Base-by-base conservation (phyloP, 2,113 vertebrate genomes). In the Morone saxatilis region DNA sequence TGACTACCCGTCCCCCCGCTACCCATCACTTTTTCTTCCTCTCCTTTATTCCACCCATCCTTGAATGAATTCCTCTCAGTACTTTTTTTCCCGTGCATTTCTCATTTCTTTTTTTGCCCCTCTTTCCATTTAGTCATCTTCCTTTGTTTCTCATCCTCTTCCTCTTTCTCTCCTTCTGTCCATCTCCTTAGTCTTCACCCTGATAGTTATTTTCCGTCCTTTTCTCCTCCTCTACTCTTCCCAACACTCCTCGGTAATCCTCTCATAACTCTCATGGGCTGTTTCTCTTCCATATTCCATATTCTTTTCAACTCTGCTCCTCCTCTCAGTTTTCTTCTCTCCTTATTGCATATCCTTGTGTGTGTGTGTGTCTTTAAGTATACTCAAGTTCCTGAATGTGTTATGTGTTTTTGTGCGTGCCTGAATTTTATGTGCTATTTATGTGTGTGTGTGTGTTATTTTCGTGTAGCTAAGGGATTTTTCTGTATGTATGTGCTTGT, bases 1-100 rank as follows among this genome's bases (percentile, higher is more conserved):
- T 53, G 86, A 86, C 83, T 80, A 22, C 62, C 63, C 63, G 14
- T 73, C 78, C 65, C 73, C 81, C 88, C 72, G 81, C 36, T 47
- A 22, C 60, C 31, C 81, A 76, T 57, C 48, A 47, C 66, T 78
- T 72, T 78, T 60, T 77, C 67, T 78, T 81, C 71, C 38, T 56
- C 62, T 86, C 73, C 36, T 89, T 88, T 76, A 76, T 73, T 83
- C 69, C 47, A 12, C n/a, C 61, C 47, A 1, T 74, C 79, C 69
- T 53, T 31, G 16, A 68, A 76, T 68, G 8, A n/a, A 69, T 80
- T 40, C 16, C 47, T 62, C 12, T 38, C 5, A 20, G 7, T 56
- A 9, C 6, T 65, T 74, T 73, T 79, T 19, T 51, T 72, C 17
- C 13, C 11, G 40, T 76, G 47, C 11, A 5, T 45, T 75, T 60